These are phyloP conservation scores for Oophaga sylvatica DNA, from an alignment of 2,797 vertebrate species.

Conservation along the genomic window DNA sequence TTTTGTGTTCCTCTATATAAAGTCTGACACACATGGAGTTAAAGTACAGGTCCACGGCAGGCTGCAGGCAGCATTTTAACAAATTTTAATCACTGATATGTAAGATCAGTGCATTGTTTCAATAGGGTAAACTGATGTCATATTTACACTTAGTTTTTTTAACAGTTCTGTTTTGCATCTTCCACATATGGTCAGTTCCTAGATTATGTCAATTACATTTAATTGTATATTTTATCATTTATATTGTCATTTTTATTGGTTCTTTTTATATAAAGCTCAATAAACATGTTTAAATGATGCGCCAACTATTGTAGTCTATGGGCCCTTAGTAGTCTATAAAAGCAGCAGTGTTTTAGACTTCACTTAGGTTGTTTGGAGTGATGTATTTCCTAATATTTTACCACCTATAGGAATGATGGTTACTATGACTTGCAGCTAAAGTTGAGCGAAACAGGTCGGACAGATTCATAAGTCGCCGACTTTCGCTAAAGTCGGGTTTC, in stretches of 20 bases:
- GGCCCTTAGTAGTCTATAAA: too few relatives aligned
- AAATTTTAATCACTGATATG: neutral
- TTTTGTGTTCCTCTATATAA: neutral
- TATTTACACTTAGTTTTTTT: neutral
- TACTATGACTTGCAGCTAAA: too few relatives aligned
- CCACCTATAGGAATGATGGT: too few relatives aligned
- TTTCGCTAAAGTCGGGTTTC: too few relatives aligned
- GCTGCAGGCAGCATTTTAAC: neutral
- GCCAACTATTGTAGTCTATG: too few relatives aligned
- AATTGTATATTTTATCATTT: neutral
- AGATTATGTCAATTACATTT: neutral
- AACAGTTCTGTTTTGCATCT: neutral
- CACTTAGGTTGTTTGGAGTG: too few relatives aligned
- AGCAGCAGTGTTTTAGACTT: too few relatives aligned
- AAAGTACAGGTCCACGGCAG: too few relatives aligned
- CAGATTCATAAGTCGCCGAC: too few relatives aligned
- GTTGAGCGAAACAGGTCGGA: too few relatives aligned
- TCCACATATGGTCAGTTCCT: neutral
- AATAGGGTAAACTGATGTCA: neutral
- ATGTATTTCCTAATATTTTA: too few relatives aligned
- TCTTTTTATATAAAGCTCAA: neutral
- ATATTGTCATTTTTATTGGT: neutral
- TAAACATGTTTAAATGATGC: too few relatives aligned
- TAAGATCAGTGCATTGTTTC: neutral
- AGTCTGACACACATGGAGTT: neutral